Base-by-base conservation (phyloP, 2,888 invertebrate genomes). In the Habroteleia sp. region DNA sequence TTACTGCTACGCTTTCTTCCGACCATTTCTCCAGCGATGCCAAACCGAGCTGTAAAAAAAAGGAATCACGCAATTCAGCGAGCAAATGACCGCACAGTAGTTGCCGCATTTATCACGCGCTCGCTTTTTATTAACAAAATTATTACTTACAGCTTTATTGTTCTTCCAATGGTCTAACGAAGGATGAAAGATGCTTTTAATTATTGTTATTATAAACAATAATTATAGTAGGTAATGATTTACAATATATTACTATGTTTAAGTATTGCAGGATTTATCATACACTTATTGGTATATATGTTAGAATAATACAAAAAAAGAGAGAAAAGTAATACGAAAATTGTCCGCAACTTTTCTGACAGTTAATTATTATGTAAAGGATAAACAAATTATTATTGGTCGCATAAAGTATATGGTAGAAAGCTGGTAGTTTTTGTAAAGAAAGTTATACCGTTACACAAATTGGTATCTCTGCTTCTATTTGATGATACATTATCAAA, bases 1-100 rank as follows among this genome's bases (percentile, higher is more conserved):
- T 83, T 82, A 79, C 79, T 80, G 85, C 83, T 75, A 87, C 86
- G 86, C 87, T 87, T 87, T 87, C 87, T 86, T 86, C 82, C 80
- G 80, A 74, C 73, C 82, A 85, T 84, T 87, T 85, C 82, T 81
- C 83, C 73, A 4, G 60, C 31, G 42, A 74, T 20, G 42, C 63
- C n/a, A 72, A 42, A 33, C 7, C 20, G 31, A 13, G 41, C 41
- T 20, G 8, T 3, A 16, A 58, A 41, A 33, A 76, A 39, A 60
- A 41, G 37, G 46, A 46, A 52, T 37, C 50, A 44, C 50, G 35
- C 31, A 48, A 42, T 39, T 35, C 10, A 50, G 52, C 48, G 33
- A 48, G 44, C 46, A 56, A 27, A 27, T 29, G 44, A 10, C 17
- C 29, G 25, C 17, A 23, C 35, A 44, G 11, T 37, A 35, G 41